Base-by-base conservation (phyloP, 2,113 vertebrate genomes). In the Chionis minor region DNA sequence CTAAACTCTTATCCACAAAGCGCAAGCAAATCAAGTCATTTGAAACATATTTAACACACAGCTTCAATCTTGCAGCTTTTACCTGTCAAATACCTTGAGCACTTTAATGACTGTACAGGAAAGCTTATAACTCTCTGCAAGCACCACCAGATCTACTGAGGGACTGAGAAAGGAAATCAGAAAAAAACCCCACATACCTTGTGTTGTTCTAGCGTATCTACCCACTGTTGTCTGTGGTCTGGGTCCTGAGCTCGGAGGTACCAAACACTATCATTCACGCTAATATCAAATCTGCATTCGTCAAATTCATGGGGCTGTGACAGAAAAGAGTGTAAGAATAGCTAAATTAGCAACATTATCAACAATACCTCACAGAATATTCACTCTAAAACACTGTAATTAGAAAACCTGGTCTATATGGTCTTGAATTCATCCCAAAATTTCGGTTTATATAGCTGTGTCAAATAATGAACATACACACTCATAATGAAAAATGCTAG, bases 211-310 rank as follows among this genome's bases (percentile, higher is more conserved):
- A 99, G 99, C 20, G 99, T 99, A 95, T 99, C 99, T 85, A 99
- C 98, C 99, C 99, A 99, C 70, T 99, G 99, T 5, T 98, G 99
- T 93, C 99, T 98, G 90, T 99, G 99, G 90, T 99, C 98, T 10
- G 99, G 98, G 95, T 99, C 99, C 91, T 99, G 99, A 54, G 99
- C 99, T 83, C 99, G 98, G 86, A 99, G 98, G 96, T 99, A 99
- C 99, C 99, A 99, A 90, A 99, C 98, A 22, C 99, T 99, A 90
- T 99, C 99, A 49, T 99, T 99, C 63, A 99, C 99, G 5, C 99
- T 99, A 97, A 99, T 99, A 97, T 99, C 99, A 98, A 99, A 99
- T 93, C 99, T 99, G 97, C 99, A 99, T 97, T 99, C 99, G 15
- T 99, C 99, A 97, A 99, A 99, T 96, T 99, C 99, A 93, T 99